These are phyloP conservation scores for Drosophila oshimai DNA, from an alignment of 1,140 invertebrate genomes.

Conservation along the genomic window DNA sequence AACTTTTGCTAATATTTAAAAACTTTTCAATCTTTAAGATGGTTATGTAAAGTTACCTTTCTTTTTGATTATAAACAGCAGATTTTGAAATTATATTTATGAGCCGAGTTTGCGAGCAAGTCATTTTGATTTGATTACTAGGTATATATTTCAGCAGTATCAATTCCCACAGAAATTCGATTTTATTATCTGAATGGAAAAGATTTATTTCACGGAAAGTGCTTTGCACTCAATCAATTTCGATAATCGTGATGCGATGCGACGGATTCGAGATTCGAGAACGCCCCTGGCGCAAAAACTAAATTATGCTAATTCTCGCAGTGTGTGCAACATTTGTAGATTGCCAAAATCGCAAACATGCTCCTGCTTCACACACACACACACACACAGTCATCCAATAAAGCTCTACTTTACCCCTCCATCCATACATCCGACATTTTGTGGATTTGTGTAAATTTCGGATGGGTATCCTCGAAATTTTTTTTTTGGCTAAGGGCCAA, in stretches of 20 bases:
- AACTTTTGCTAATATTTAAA: too few relatives aligned
- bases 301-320: conserved; percentile 64
- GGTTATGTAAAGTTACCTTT: too few relatives aligned
- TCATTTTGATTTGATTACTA: background rate
- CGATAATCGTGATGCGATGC: conserved; percentile 29
- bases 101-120: too few relatives aligned
- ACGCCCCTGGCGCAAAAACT: conserved; percentile 25
- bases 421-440: conserved; percentile 14
- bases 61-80: too few relatives aligned
- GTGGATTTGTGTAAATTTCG: conserved; percentile 58
- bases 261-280: conserved; percentile 7
- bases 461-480: conserved; percentile 19
- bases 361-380: conserved; percentile 24
- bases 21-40: too few relatives aligned
- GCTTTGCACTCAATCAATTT: conserved; percentile 32
- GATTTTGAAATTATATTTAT: too few relatives aligned
- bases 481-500: conserved; percentile 41
- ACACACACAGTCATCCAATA: conserved; percentile 6
- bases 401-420: conserved; percentile 7
- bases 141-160: conserved; percentile 1
- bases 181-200: background rate
- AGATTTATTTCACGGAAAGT: conserved; percentile 20
- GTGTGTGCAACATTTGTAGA: conserved; percentile 73
- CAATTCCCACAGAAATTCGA: background rate
- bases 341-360: conserved; percentile 72